Evolutionary conservation across 1,140 invertebrate species (phyloP), one percentile per base, ranked within the genome.

Genomic region (Panulirus ornatus): DNA sequence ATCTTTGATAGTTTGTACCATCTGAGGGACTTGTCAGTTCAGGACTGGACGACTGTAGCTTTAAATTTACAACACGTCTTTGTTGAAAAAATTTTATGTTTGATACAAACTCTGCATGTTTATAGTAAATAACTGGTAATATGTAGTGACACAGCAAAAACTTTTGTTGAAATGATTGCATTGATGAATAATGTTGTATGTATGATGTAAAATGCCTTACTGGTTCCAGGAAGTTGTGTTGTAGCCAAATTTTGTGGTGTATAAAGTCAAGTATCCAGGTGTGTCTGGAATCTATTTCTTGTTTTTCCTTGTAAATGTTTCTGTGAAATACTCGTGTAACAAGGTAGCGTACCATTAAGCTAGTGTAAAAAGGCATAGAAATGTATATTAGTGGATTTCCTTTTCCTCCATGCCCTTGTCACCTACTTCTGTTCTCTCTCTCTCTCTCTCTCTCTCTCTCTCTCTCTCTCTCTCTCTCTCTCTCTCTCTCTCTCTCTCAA

Each of bases 161-260:
- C 19, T 83, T 58, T 44, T 36, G 30, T 66, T 38, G 66, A 42
- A 88, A 47, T 54, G 79, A 63, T 58, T 75, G 79, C 36, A 89
- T 40, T 54, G 34, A 73, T 51, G 19, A 88, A 71, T 66, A 73
- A 58, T 82, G 76, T 34, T 81, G 75, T 79, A 38, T 71, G 73
- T 88, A 54, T 84, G 81, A 75, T 89, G 88, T 89, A 83, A 66
- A 89, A 89, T 89, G 88, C 88, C 88, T 89, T 89, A 89, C 54
- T 40, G 66, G 86, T 88, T 88, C 44, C 76, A 82, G 79, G 42
- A 83, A 84, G 88, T 75, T 89, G 88, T 89, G 78, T 84, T 83
- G 86, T 88, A 88, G 86, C 40, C 54, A 51, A 88, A 81, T 63
- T 75, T 84, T 89, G 79, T 89, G 78, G 81, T 89, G 79, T 84